Percentiles rank a stretch among this genome's conserved stretches.
Evolutionary conservation across 2,113 vertebrate genomes (phyloP).

Genomic region (Gavialis gangeticus): DNA sequence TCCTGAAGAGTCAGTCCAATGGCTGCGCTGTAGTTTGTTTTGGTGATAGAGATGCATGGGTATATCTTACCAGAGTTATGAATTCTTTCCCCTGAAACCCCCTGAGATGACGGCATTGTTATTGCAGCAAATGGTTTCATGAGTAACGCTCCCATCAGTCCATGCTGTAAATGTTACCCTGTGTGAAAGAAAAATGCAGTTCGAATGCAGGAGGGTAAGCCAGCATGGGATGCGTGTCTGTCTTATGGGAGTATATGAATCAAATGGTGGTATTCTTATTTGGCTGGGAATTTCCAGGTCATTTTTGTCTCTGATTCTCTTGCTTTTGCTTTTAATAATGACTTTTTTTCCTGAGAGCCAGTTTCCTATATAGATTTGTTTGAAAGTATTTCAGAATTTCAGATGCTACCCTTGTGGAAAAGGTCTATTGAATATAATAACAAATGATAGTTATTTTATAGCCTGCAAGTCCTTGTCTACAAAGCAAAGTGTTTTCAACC

Average conservation of each 20-base stretch:
- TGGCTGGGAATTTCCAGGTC: neutral
- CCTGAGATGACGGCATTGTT: neutral
- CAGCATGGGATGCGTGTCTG: neutral
- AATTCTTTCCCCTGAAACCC: neutral
- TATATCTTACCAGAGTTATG: neutral
- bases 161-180: neutral
- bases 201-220: neutral
- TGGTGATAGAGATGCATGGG: rapidly evolving
- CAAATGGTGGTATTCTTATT: neutral
- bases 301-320: neutral
- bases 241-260: rapidly evolving
- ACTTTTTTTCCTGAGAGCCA: neutral
- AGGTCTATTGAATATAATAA: neutral
- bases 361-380: neutral
- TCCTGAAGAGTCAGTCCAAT: rapidly evolving
- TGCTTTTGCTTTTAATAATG: neutral
- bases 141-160: neutral
- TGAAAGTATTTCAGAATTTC: neutral
- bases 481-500: neutral
- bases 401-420: neutral
- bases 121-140: neutral
- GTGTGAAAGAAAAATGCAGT: neutral
- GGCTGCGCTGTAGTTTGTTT: rapidly evolving
- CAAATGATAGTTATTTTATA: neutral
- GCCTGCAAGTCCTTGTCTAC: neutral